Percentiles rank a stretch among this genome's conserved stretches.
Evolutionary conservation across 2,113 vertebrate species (phyloP).

Genomic region (Nyctereutes procyonoides): DNA sequence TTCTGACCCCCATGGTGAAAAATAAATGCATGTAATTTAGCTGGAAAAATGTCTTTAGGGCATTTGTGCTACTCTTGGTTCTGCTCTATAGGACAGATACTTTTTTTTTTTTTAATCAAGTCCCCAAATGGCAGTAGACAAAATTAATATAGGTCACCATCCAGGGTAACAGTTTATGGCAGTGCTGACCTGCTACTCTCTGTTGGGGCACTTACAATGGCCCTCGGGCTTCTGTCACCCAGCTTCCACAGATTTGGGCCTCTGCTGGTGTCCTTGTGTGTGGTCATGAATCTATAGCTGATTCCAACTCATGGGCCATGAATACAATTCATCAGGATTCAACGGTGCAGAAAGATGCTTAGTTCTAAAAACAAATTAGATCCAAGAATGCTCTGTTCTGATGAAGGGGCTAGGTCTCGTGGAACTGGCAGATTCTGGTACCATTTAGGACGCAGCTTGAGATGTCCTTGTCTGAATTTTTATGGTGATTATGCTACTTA

Average conservation of each 20-base stretch:
- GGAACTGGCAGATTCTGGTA: background rate
- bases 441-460: background rate
- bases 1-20: conserved; percentile 72
- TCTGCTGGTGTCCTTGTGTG: background rate
- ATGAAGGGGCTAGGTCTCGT: background rate
- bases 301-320: background rate
- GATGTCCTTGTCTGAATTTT: background rate
- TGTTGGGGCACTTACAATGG: background rate
- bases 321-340: background rate
- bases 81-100: conserved; percentile 40
- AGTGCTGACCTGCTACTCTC: background rate
- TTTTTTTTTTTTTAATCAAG: background rate
- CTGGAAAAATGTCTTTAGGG: conserved; percentile 76
- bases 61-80: conserved; percentile 76
- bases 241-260: background rate
- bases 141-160: conserved; percentile 49
- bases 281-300: background rate
- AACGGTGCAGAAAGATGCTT: background rate
- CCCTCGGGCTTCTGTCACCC: background rate
- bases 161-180: background rate
- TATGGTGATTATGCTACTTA: background rate
- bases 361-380: background rate
- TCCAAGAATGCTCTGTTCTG: background rate
- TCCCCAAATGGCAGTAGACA: background rate
- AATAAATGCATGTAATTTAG: conserved; percentile 80